Conservation (phyloP, 2,888 invertebrate species). For the Pterobdella sp. region DNA sequence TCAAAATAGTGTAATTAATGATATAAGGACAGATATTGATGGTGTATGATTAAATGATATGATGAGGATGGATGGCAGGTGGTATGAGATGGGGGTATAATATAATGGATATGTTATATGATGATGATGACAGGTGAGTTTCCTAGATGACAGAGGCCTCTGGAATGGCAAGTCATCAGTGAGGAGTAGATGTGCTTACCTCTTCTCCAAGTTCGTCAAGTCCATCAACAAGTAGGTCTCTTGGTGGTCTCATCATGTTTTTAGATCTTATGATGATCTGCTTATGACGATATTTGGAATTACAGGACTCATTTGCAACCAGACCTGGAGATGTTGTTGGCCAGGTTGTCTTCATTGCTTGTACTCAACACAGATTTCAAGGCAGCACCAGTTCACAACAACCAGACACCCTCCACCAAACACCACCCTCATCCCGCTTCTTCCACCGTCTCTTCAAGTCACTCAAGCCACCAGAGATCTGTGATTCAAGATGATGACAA, state of each 20-base stretch:
- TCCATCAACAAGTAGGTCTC: constrained; percentile 52
- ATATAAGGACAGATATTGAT: too few species aligned
- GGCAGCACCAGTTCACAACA: background rate
- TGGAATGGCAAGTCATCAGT: constrained; percentile 53
- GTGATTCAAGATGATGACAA: constrained; percentile 41
- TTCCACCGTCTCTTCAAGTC: background rate
- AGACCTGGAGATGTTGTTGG: constrained; percentile 54
- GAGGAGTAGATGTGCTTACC: constrained; percentile 55
- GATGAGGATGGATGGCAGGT: too few species aligned
- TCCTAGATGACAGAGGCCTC: constrained; percentile 55
- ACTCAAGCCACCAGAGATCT: background rate
- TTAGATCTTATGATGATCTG: background rate
- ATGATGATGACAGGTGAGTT: constrained; percentile 46
- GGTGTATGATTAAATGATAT: too few species aligned
- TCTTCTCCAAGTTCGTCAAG: constrained; percentile 57
- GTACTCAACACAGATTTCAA: constrained; percentile 49
- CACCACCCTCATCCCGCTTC: constrained; percentile 16
- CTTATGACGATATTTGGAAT: background rate
- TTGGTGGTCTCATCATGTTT: background rate
- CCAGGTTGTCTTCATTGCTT: constrained; percentile 54
- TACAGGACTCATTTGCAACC: constrained; percentile 50
- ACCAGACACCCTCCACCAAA: background rate
- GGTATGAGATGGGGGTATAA: background rate
- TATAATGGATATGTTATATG: background rate
- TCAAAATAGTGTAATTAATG: too few species aligned